Base-by-base conservation (phyloP, 2,888 invertebrate genomes). In the Morinoia aosen region DNA sequence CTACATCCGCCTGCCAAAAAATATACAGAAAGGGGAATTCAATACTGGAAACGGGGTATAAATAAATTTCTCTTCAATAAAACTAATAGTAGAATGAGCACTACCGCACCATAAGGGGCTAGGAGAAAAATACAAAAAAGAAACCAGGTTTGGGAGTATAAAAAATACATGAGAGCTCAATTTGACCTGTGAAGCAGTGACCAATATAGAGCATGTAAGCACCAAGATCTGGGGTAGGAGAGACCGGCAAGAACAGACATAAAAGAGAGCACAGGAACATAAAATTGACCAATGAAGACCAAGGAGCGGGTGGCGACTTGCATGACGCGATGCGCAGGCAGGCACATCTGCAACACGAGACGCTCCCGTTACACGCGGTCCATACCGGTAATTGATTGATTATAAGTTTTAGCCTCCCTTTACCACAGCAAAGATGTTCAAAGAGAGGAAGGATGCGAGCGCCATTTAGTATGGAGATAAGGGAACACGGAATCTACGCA, bases 251-350 rank as follows among this genome's bases (percentile, higher is more conserved):
- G 25, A 10, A 76, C 8, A 76, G 7, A 76, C 76, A 76, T 3
- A 76, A 76, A 7, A 33, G 76, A 76, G 33, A 76, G 33, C 76
- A 33, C 8, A 76, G 76, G 25, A 33, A 76, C 25, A 19, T 10
- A 61, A 61, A 76, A 33, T 76, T 76, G 76, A 76, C 76, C 76
- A 76, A 76, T 76, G 76, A 10, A 76, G 33, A 76, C 76, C 76
- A 33, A 33, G 25, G 76, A 76, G 33, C 33, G 33, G 33, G 76
- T 16, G 76, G 33, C 76, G 76, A 76, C 76, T 33, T 76, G 8
- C 76, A 33, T 76, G 76, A 76, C 76, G 76, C 76, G 76, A 76
- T 76, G 76, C 76, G 76, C 76, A 76, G 33, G 76, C 76, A 76
- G 76, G 76, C 76, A 76, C 76, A 76, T 76, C 76, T 76, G 76